phyloP scores from a whole-genome alignment of 2,888 invertebrate species.

The Aspidapion aeneum region DNA sequence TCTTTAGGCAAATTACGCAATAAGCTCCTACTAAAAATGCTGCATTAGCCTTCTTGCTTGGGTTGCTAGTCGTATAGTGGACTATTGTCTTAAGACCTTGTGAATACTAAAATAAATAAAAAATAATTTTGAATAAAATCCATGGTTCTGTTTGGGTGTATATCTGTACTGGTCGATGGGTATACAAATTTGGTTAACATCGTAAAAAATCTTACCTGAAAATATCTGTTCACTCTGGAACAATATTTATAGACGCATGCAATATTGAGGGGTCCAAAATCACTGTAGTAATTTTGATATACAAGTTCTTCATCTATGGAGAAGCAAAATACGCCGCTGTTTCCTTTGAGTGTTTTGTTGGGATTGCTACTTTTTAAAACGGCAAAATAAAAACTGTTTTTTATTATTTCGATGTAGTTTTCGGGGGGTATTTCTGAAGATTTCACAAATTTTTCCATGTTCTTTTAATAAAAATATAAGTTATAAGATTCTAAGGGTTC shows the following conservation, averaged over 20 bases:
- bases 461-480: constrained; percentile 43
- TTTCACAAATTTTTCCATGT: constrained; percentile 10
- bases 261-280: constrained; percentile 88
- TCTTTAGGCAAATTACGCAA: constrained; percentile 68
- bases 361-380: constrained; percentile 59
- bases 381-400: constrained; percentile 67
- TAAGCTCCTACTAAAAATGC: constrained; percentile 84
- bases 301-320: constrained; percentile 72
- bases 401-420: constrained; percentile 41
- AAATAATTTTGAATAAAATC: background rate
- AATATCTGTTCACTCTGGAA: constrained; percentile 68
- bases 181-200: too few relatives aligned
- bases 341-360: constrained; percentile 61
- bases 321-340: constrained; percentile 70
- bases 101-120: constrained; percentile 37
- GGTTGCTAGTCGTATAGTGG: constrained; percentile 74
- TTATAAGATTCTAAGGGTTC: constrained; percentile 27
- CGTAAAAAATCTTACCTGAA: constrained; percentile 50
- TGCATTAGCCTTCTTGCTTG: constrained; percentile 78
- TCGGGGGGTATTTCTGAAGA: constrained; percentile 36
- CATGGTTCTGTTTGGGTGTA: too few relatives aligned
- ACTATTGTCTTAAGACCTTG: constrained; percentile 70
- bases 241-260: constrained; percentile 84
- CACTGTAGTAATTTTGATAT: constrained; percentile 82
- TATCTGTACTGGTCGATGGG: too few relatives aligned